Conservation (phyloP, 2,888 invertebrate species). For the Drosophila kambysellisi region DNA sequence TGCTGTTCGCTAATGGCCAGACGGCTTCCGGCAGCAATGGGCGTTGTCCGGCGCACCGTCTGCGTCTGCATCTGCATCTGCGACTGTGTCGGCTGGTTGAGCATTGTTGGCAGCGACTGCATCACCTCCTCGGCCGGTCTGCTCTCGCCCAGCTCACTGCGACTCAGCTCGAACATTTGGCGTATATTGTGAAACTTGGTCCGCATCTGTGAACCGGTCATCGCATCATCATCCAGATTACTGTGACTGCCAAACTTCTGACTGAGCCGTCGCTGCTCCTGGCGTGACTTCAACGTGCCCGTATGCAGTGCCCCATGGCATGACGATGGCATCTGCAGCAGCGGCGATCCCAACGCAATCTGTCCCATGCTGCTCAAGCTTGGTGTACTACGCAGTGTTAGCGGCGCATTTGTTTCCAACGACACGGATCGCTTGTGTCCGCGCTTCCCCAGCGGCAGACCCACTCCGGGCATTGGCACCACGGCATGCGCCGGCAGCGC, state of each 20-base stretch:
- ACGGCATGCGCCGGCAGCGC: constrained; percentile 72
- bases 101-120: constrained; percentile 58
- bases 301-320: constrained; percentile 61
- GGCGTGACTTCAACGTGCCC: constrained; percentile 84
- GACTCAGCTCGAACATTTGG: constrained; percentile 84
- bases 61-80: constrained; percentile 28
- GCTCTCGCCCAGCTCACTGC: constrained; percentile 40
- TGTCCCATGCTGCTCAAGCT: constrained; percentile 76
- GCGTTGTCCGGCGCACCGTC: constrained; percentile 60
- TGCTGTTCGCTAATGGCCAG: constrained; percentile 49
- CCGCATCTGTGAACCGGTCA: constrained; percentile 72
- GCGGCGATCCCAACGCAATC: constrained; percentile 56
- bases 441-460: constrained; percentile 69
- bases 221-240: constrained; percentile 83
- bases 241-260: constrained; percentile 84
- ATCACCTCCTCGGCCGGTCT: constrained; percentile 47
- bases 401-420: constrained; percentile 80
- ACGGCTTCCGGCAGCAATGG: constrained; percentile 66
- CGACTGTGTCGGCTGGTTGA: constrained; percentile 41
- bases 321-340: constrained; percentile 53
- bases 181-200: constrained; percentile 84
- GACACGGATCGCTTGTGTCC: constrained; percentile 84
- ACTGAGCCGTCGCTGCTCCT: constrained; percentile 84
- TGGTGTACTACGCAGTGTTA: constrained; percentile 70
- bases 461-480: constrained; percentile 27